Evolutionary conservation across 1,140 invertebrate species (phyloP).

Genomic region (Vollenhovia emeryi): DNA sequence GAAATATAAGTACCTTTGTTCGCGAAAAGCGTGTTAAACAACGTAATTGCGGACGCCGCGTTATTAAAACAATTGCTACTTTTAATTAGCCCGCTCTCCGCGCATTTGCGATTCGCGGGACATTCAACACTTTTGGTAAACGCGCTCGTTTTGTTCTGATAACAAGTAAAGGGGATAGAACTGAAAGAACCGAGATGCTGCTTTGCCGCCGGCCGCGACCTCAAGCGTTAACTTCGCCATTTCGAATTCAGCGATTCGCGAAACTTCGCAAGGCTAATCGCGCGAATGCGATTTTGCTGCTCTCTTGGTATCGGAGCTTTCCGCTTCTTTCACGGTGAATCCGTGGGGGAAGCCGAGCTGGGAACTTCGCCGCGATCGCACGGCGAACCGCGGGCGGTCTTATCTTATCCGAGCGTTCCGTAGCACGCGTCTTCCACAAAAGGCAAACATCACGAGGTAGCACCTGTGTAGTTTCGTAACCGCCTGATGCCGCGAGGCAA

Average conservation of each 20-base stretch:
- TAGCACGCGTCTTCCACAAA: conserved; percentile 19
- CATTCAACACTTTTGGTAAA: not conserved
- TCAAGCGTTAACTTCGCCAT: conserved; percentile 53
- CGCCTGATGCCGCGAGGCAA: conserved; percentile 22
- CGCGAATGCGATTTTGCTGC: conserved; percentile 50
- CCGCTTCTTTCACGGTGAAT: conserved; percentile 5
- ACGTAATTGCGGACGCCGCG: not conserved
- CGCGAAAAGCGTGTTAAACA: not conserved
- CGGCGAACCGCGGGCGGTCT: conserved; percentile 6
- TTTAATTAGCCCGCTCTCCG: not conserved
- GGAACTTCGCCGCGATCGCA: conserved; percentile 18
- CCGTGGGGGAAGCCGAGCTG: not conserved
- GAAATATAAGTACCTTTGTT: not conserved
- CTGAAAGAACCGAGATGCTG: not conserved
- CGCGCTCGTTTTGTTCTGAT: not conserved
- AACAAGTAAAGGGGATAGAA: not conserved
- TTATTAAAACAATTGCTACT: not conserved
- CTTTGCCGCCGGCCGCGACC: not conserved
- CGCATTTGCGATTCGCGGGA: not conserved
- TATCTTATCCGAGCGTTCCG: conserved; percentile 31
- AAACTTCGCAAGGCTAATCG: conserved; percentile 69
- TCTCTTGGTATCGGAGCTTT: conserved; percentile 42
- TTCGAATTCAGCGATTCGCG: conserved; percentile 59
- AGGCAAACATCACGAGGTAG: conserved; percentile 43
- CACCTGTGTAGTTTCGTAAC: conserved; percentile 43